Conservation (phyloP, 2,888 invertebrate genomes). For the Lycocerus yunnanus region DNA sequence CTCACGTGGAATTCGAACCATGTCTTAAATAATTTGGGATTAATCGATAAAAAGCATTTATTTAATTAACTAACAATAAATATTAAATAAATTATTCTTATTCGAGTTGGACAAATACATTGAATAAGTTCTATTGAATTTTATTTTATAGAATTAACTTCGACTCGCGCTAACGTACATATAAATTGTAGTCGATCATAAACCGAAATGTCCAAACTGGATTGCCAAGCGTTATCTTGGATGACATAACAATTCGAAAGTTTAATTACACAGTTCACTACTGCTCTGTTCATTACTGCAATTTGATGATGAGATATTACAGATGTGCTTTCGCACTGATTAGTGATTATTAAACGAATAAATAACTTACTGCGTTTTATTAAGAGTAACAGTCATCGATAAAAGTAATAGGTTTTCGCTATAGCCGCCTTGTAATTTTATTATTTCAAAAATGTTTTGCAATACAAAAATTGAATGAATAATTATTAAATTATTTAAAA, state of each 20-base stretch:
- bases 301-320: constrained; percentile 48
- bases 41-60: too few species aligned
- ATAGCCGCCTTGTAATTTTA: neutral
- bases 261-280: constrained; percentile 54
- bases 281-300: constrained; percentile 49
- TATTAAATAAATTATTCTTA: neutral
- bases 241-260: constrained; percentile 50
- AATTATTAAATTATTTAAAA: too few species aligned
- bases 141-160: neutral
- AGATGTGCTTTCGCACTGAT: neutral
- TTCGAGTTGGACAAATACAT: neutral
- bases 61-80: too few species aligned
- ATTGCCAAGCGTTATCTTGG: constrained; percentile 49
- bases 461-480: too few species aligned
- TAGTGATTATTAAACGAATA: neutral
- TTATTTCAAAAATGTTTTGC: neutral
- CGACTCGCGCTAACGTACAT: neutral
- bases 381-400: neutral
- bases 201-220: constrained; percentile 49
- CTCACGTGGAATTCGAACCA: too few species aligned
- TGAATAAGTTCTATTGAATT: neutral
- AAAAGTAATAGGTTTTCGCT: neutral
- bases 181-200: constrained; percentile 51
- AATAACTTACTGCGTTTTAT: neutral
- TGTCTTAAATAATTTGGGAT: too few species aligned